These are phyloP conservation scores for Pandemis heparana DNA, from an alignment of 2,888 invertebrate species.

Conservation along the genomic window DNA sequence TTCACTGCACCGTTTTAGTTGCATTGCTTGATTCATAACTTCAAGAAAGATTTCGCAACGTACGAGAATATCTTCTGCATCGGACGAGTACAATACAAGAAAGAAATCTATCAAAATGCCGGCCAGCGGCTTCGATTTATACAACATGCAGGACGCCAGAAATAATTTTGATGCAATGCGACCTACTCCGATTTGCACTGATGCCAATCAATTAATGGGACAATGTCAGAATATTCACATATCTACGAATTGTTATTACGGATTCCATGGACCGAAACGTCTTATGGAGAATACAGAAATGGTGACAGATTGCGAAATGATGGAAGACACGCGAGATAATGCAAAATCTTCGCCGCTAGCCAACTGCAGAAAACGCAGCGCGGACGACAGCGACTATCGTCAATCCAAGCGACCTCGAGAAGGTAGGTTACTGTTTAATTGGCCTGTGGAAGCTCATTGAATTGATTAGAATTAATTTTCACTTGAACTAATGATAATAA, in stretches of 20 bases:
- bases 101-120: slow-evolving; percentile 65
- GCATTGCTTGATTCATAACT: not conserved
- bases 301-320: slow-evolving; percentile 77
- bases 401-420: slow-evolving; percentile 75
- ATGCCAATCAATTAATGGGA: slow-evolving; percentile 70
- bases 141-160: slow-evolving; percentile 74
- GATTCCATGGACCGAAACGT: slow-evolving; percentile 73
- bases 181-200: slow-evolving; percentile 74
- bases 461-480: slow-evolving; percentile 39
- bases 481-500: not conserved
- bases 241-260: slow-evolving; percentile 84
- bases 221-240: slow-evolving; percentile 79
- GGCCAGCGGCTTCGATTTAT: slow-evolving; percentile 73
- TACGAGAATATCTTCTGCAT: not conserved
- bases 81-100: slow-evolving; percentile 1
- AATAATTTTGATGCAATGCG: slow-evolving; percentile 80
- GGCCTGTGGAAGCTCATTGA: slow-evolving; percentile 63
- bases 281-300: slow-evolving; percentile 53
- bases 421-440: slow-evolving; percentile 68
- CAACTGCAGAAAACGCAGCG: slow-evolving; percentile 74
- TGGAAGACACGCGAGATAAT: slow-evolving; percentile 58
- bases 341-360: slow-evolving; percentile 53
- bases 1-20: not conserved
- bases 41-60: not conserved
- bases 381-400: slow-evolving; percentile 68